Evolutionary conservation across 2,888 invertebrate species (phyloP).

Genomic region (Hofmannophila pseudospretella): DNA sequence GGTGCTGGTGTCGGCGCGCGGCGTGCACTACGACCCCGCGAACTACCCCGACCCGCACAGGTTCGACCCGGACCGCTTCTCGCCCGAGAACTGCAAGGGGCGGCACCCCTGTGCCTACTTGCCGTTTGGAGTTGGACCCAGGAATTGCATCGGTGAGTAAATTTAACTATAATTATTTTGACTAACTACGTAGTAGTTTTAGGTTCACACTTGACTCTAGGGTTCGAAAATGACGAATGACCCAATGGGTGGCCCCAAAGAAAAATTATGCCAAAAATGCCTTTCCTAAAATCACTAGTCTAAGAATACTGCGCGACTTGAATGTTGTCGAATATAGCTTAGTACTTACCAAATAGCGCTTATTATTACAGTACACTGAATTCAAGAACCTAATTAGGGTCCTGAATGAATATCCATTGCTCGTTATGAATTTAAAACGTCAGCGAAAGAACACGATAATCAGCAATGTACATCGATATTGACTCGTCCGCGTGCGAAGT

Average conservation of each 20-base stretch:
- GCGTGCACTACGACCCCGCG: slow-evolving; percentile 45
- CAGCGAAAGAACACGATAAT: too few relatives aligned
- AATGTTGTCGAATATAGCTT: too few relatives aligned
- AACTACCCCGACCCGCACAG: slow-evolving; percentile 32
- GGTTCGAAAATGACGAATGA: not conserved
- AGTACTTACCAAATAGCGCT: too few relatives aligned
- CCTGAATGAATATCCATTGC: too few relatives aligned
- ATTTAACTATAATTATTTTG: not conserved
- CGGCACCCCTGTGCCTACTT: slow-evolving; percentile 16
- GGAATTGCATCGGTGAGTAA: slow-evolving; percentile 18
- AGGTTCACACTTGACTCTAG: not conserved
- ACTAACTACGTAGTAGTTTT: not conserved
- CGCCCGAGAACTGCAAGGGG: slow-evolving; percentile 17
- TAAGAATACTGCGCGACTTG: too few relatives aligned
- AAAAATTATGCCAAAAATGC: too few relatives aligned
- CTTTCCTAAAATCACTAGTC: too few relatives aligned
- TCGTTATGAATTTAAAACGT: too few relatives aligned
- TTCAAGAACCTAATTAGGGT: too few relatives aligned
- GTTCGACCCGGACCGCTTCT: slow-evolving; percentile 33
- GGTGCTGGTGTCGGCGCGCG: slow-evolving; percentile 32
- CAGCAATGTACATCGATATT: too few relatives aligned
- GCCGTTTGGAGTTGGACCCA: slow-evolving; percentile 21
- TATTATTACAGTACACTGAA: too few relatives aligned
- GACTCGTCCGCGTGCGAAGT: too few relatives aligned
- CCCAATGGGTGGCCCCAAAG: not conserved